Evolutionary conservation across 1,140 invertebrate species (phyloP), one percentile per base, ranked within the genome.

Genomic region (Drosophila malerkotliana): DNA sequence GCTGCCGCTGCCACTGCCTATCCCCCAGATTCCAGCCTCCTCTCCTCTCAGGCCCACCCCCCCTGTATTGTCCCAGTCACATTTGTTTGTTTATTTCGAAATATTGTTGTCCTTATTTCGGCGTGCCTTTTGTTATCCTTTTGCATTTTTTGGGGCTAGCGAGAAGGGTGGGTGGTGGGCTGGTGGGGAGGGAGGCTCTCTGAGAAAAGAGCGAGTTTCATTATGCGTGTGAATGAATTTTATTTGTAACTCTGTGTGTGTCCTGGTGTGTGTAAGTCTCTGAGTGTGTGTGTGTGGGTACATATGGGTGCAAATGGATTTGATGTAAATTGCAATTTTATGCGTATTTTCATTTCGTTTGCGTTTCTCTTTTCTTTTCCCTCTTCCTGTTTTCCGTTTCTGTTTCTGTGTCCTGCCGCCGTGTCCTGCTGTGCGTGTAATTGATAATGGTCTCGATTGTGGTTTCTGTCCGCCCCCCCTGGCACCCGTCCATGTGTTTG

Each of bases 291-390:
- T 41, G 58, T 71, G 62, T 73, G 48, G 68, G 64, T 78, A 60
- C 74, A 81, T 85, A 75, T 85, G 81, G 82, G 82, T 82, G 82
- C 82, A 85, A 85, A 87, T 85, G 82, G 72, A 87, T 85, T 81
- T 87, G 82, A 85, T 87, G 83, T 88, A 88, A 87, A 87, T 87
- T 88, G 83, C 82, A 87, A 87, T 87, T 87, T 87, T 81, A 88
- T 87, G 83, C 83, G 83, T 87, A 87, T 87, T 87, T 87, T 82
- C 79, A 76, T 87, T 83, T 59, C 62, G 80, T 76, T 69, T 83
- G 59, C 62, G 51, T 39, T 73, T 32, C 44, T 45, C 41, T 14
- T 14, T 21, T 5, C n/a, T 30, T 41, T 12, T 14, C 39, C 39
- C 9, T 51, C 44, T 53, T 28, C n/a, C 49, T 49, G 41, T 30